These are phyloP conservation scores for Melipona quadrifasciata DNA, from an alignment of 1,140 invertebrate genomes.

Conservation along the genomic window DNA sequence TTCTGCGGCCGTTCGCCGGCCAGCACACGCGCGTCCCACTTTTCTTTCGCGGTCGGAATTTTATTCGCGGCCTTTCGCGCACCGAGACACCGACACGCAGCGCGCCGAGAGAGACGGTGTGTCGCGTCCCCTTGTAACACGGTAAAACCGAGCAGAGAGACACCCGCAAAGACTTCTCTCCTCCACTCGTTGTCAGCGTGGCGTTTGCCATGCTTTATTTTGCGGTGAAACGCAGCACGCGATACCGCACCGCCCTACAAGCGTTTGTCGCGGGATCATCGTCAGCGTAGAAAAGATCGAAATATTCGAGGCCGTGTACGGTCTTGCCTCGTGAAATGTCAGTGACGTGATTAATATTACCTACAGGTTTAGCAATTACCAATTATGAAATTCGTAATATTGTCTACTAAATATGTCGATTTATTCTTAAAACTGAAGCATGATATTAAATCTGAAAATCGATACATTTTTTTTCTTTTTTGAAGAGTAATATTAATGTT, in stretches of 20 bases:
- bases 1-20: conserved; percentile 41
- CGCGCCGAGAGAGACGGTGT: conserved; percentile 17
- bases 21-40: conserved; percentile 27
- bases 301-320: too few relatives aligned
- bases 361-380: too few relatives aligned
- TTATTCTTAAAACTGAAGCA: too few relatives aligned
- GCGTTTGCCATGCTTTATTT: background rate
- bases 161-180: conserved; percentile 12
- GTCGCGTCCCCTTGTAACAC: conserved; percentile 42
- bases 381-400: too few relatives aligned
- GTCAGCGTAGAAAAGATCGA: background rate
- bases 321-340: too few relatives aligned
- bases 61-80: conserved; percentile 36
- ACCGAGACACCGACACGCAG: background rate
- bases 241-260: background rate
- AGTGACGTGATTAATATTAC: too few relatives aligned
- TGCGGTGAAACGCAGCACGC: conserved; percentile 18
- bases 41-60: conserved; percentile 50
- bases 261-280: background rate
- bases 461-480: too few relatives aligned
- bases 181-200: background rate
- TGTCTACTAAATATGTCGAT: too few relatives aligned
- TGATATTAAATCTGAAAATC: too few relatives aligned
- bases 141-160: background rate
- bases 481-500: too few relatives aligned